Conservation (phyloP, 30 jellyfish, hydroid and myxozoan genomes). For the Nemopilema nomurai region DNA sequence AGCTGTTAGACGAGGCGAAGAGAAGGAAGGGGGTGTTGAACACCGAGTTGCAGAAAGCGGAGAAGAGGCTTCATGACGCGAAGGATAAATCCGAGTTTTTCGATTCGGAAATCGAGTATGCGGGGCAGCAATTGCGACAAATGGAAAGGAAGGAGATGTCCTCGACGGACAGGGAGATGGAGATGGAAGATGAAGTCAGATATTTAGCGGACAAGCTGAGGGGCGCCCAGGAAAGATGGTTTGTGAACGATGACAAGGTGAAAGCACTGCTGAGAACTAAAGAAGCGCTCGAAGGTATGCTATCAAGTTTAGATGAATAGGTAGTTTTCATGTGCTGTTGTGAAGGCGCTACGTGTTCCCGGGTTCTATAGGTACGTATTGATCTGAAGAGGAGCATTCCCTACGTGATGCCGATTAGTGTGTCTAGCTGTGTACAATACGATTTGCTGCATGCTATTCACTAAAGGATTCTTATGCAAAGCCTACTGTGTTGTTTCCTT, state of each 20-base stretch:
- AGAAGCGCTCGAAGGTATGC: slow-evolving; percentile 77
- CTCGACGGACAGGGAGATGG: slow-evolving; percentile 66
- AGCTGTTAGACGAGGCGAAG: slow-evolving; percentile 78
- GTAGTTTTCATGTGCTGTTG: no score
- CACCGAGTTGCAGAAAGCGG: slow-evolving; percentile 62
- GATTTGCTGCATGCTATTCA: no score
- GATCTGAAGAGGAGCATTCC: no score
- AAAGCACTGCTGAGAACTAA: slow-evolving; percentile 52
- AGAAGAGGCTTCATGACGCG: slow-evolving; percentile 36
- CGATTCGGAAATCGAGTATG: slow-evolving; percentile 68
- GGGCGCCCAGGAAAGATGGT: slow-evolving; percentile 75
- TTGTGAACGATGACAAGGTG: slow-evolving; percentile 44
- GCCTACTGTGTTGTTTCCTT: no score
- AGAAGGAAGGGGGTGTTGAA: slow-evolving; percentile 53
- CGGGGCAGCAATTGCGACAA: slow-evolving; percentile 57
- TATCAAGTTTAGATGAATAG: no score
- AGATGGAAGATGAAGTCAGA: slow-evolving; percentile 75
- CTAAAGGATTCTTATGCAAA: no score
- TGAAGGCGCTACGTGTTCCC: background rate
- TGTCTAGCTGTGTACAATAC: no score
- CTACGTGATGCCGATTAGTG: no score
- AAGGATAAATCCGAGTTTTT: slow-evolving; percentile 68
- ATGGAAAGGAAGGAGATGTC: slow-evolving; percentile 66
- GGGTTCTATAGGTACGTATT: no score
- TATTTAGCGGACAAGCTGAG: slow-evolving; percentile 51